Evolutionary conservation across 2,113 vertebrate species (phyloP).

Genomic region (Tricholaema leucomelas): DNA sequence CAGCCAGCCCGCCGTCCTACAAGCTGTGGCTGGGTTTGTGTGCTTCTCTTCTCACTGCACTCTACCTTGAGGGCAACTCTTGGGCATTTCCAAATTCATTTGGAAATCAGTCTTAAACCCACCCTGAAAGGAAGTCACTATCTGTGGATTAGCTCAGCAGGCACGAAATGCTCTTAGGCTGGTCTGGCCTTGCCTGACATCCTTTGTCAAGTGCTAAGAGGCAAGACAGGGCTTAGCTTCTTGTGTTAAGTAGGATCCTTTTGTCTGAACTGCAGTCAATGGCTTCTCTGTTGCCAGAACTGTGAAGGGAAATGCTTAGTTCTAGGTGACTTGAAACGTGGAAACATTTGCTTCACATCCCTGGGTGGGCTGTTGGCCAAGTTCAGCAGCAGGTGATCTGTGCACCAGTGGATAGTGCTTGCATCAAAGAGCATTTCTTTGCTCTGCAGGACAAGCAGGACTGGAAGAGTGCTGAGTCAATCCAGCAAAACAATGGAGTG

Average conservation of each 20-base stretch:
- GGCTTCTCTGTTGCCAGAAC: neutral
- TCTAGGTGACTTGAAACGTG: neutral
- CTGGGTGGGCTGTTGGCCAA: neutral
- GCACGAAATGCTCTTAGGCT: neutral
- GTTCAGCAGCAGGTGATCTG: neutral
- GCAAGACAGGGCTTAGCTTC: neutral
- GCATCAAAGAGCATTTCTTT: neutral
- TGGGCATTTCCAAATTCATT: neutral
- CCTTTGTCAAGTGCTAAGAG: neutral
- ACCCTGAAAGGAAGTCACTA: neutral
- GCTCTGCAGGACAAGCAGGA: neutral
- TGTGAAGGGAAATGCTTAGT: neutral
- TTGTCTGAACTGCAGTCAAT: neutral
- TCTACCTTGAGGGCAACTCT: neutral
- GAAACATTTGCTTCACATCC: neutral
- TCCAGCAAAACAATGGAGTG: neutral
- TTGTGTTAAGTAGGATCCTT: neutral
- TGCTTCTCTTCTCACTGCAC: neutral
- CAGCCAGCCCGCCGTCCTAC: accelerated
- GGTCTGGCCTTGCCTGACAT: neutral
- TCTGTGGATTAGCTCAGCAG: neutral
- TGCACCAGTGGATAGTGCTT: neutral
- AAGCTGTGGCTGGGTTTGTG: neutral
- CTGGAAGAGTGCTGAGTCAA: neutral
- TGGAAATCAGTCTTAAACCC: neutral